Percentiles rank a stretch among this genome's conserved stretches.
phyloP scores from a whole-genome alignment of 2,797 vertebrate genomes.

The Enoplosus armatus region DNA sequence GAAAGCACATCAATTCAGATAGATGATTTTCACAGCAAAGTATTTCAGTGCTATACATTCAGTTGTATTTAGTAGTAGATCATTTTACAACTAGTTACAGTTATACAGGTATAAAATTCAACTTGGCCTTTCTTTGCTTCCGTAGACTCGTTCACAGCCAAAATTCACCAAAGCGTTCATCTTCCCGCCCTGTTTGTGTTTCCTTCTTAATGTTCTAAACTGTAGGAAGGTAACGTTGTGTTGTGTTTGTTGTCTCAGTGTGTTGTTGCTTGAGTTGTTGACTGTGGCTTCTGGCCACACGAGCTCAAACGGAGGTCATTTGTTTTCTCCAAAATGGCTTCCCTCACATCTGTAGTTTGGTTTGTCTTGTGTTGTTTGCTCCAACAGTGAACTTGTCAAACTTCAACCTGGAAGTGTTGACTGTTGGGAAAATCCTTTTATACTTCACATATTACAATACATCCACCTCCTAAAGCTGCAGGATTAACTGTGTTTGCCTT shows the following conservation, averaged over 20 bases:
- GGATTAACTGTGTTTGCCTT: slow-evolving; percentile 66
- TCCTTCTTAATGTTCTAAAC: slow-evolving; percentile 83
- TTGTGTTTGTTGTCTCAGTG: slow-evolving; percentile 62
- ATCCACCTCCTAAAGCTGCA: slow-evolving; percentile 34
- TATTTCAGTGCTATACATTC: background rate
- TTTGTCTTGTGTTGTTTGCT: slow-evolving; percentile 83
- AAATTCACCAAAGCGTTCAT: background rate
- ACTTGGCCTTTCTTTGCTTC: slow-evolving; percentile 14
- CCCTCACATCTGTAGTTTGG: slow-evolving; percentile 74
- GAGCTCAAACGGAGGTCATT: slow-evolving; percentile 93
- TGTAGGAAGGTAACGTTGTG: slow-evolving; percentile 78
- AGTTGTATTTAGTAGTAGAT: background rate
- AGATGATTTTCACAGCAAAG: background rate
- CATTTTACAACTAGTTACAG: too few species aligned
- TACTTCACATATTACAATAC: slow-evolving; percentile 66
- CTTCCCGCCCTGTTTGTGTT: slow-evolving; percentile 84
- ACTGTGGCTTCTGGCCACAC: slow-evolving; percentile 85
- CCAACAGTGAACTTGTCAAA: slow-evolving; percentile 88
- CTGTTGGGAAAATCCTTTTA: slow-evolving; percentile 90
- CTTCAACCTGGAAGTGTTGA: slow-evolving; percentile 85
- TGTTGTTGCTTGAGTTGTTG: slow-evolving; percentile 91
- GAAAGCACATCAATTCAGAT: background rate
- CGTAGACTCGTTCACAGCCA: background rate
- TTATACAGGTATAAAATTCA: background rate
- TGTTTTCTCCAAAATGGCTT: slow-evolving; percentile 89